Evolutionary conservation across 1,140 invertebrate genomes (phyloP), one percentile per base, ranked within the genome.

Genomic region (Drusus annulatus): DNA sequence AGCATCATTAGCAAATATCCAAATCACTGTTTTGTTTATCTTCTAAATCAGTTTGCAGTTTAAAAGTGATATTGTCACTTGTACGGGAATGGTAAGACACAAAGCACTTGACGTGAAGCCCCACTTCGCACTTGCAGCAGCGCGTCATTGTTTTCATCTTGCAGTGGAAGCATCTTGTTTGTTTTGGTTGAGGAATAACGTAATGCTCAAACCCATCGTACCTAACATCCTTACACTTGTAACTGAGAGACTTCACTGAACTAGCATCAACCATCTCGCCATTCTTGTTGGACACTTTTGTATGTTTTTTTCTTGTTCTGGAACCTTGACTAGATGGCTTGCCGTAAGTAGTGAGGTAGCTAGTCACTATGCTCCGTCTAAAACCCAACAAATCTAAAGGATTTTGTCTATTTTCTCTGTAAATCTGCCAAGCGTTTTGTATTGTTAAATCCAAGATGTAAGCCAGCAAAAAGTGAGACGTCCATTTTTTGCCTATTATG

Each of bases 141-240:
- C 80, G 81, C 28, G 80, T 83, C 50, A 63, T 65, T 17, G 81
- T 80, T 16, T 84, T 84, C 76, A 80, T 83, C 68, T 84, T 82
- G 50, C 80, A 84, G 51, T 79, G 28, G 50, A 80, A 79, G 52
- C 82, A 84, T 54, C 78, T 45, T 28, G 81, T 84, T 75, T 84
- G 84, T 23, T 84, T 84, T 15, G 68, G 36, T 71, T 84, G 84
- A 15, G 81, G 79, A 23, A 79, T 77, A 15, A 84, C 65, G 31
- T 82, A 76, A 80, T 84, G 84, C 58, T 84, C 73, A 3, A 84
- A 65, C 28, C 83, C 69, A 81, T 85, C 84, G 79, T 79, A 84
- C 74, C 83, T 63, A 28, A 76, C 23, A 31, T 80, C 79, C 25
- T 76, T 80, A 52, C 68, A 82, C 62, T 74, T 76, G 62, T 65